Evolutionary conservation across 2,113 vertebrate species (phyloP).

Genomic region (Panurus biarmicus): DNA sequence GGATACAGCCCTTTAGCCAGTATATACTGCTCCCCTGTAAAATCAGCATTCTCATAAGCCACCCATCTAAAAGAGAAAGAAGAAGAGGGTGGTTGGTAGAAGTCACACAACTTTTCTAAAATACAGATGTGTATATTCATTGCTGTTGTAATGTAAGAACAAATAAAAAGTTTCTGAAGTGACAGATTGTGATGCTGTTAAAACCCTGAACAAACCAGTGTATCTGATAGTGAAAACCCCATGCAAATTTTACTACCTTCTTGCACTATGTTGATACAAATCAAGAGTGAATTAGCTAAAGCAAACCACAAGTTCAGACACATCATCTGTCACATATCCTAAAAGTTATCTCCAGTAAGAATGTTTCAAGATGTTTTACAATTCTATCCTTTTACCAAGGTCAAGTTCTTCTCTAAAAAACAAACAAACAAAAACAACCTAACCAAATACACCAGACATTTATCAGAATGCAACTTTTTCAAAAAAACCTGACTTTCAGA

Average conservation of each 20-base stretch:
- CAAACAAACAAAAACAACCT: neutral
- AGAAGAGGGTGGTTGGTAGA: neutral
- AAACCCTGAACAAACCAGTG: neutral
- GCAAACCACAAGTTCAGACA: neutral
- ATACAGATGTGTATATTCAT: neutral
- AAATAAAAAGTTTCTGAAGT: neutral
- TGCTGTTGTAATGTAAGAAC: neutral
- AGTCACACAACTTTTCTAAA: neutral
- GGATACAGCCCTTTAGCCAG: constrained; percentile 89
- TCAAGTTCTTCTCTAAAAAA: neutral
- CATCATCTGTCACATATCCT: neutral
- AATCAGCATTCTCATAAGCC: constrained; percentile 87
- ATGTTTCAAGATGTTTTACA: neutral
- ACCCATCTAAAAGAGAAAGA: constrained; percentile 80
- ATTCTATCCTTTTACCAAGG: neutral
- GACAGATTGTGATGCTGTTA: neutral
- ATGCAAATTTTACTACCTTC: neutral
- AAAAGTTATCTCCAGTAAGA: neutral
- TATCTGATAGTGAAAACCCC: neutral
- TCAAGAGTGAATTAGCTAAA: neutral
- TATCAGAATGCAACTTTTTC: neutral
- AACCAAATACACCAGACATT: neutral
- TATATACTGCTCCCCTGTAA: constrained; percentile 87
- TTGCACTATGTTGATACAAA: neutral
- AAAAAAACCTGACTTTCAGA: neutral